Percentiles rank a stretch among this genome's conserved stretches.
Evolutionary conservation across 2,113 vertebrate species (phyloP).

Genomic region (Psammodynastes pulverulentus): DNA sequence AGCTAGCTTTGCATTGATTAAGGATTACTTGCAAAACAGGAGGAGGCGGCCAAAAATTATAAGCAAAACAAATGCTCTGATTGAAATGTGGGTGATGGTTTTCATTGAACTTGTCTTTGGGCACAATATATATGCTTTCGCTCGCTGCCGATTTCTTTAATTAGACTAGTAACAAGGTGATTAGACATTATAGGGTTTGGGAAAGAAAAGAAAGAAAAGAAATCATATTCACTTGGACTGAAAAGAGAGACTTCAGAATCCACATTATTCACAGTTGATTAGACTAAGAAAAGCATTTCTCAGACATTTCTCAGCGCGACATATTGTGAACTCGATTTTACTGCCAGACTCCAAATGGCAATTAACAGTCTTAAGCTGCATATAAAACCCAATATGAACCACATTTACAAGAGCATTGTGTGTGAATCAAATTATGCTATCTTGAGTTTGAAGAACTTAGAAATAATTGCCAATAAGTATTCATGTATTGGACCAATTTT

Average conservation of each 20-base stretch:
- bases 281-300: constrained; percentile 75
- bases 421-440: constrained; percentile 81
- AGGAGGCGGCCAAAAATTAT: constrained; percentile 4
- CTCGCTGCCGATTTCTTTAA: constrained; percentile 60
- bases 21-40: background rate
- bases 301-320: constrained; percentile 69
- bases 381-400: constrained; percentile 72
- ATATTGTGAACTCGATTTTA: constrained; percentile 77
- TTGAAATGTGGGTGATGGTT: background rate
- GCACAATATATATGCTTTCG: constrained; percentile 31
- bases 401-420: constrained; percentile 76
- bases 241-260: constrained; percentile 72
- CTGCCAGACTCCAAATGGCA: constrained; percentile 75
- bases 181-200: constrained; percentile 65
- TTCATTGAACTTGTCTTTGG: constrained; percentile 20
- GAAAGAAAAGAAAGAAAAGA: constrained; percentile 23
- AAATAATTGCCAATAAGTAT: constrained; percentile 84
- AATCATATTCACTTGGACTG: constrained; percentile 69
- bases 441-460: constrained; percentile 78
- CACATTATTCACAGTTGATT: constrained; percentile 80
- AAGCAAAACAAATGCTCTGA: background rate
- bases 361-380: constrained; percentile 76
- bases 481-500: constrained; percentile 75
- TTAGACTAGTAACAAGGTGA: constrained; percentile 70
- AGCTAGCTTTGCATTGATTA: background rate